Evolutionary conservation across 2,888 invertebrate species (phyloP).

Genomic region (Hirtodrosophila histrioides): DNA sequence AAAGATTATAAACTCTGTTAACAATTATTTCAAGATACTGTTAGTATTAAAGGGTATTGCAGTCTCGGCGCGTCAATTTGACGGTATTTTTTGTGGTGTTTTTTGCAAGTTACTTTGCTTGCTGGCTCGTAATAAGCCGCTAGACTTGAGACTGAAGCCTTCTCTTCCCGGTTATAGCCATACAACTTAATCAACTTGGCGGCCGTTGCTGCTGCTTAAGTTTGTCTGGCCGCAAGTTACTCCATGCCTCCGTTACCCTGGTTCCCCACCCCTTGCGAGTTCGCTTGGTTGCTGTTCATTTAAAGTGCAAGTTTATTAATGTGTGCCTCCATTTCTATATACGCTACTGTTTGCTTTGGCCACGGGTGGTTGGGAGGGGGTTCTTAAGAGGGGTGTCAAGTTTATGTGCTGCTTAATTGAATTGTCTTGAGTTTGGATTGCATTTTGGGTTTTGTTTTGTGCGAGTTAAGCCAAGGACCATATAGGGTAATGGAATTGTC

Average conservation of each 20-base stretch:
- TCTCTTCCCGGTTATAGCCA: conserved; percentile 48
- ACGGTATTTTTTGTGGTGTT: conserved; percentile 20
- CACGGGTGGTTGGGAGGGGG: neutral
- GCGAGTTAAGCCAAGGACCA: conserved; percentile 11
- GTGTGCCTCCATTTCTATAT: conserved; percentile 45
- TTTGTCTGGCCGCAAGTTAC: conserved; percentile 66
- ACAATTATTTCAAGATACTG: neutral
- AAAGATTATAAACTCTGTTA: too few species aligned
- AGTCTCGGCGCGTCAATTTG: conserved; percentile 18
- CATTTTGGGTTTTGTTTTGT: conserved; percentile 24
- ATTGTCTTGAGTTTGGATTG: conserved; percentile 63
- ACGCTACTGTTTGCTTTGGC: conserved; percentile 1
- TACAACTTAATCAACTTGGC: conserved; percentile 73
- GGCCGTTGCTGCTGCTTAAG: conserved; percentile 59
- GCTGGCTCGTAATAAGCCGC: conserved; percentile 74
- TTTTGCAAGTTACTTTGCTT: conserved; percentile 69
- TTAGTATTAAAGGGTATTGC: conserved; percentile 22
- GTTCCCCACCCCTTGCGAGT: conserved; percentile 8
- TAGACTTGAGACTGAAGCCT: conserved; percentile 55
- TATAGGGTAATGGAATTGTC: conserved; percentile 9
- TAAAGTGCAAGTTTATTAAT: conserved; percentile 74
- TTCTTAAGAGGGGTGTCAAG: conserved; percentile 56
- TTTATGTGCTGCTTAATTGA: conserved; percentile 77
- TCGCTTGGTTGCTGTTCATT: conserved; percentile 59
- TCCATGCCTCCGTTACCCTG: neutral